These are phyloP conservation scores for Perodicticus potto DNA, from an alignment of 2,797 vertebrate species.

Conservation along the genomic window DNA sequence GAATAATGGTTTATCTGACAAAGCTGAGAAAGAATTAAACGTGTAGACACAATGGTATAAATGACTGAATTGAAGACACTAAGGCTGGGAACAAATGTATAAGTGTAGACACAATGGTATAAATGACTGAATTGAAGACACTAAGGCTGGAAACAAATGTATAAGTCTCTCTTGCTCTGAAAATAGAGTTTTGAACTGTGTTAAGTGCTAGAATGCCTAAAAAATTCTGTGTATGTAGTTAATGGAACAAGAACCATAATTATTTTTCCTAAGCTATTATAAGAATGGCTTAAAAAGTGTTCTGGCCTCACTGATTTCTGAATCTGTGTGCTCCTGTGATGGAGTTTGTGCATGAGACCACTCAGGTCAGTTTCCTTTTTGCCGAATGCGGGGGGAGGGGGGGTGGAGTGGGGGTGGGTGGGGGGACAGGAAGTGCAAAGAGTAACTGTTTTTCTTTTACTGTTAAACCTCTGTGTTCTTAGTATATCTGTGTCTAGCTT, in stretches of 20 bases:
- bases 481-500: not conserved
- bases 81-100: not conserved
- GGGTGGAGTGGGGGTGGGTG: not conserved
- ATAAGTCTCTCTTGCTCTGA: not conserved
- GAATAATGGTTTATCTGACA: not conserved
- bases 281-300: not conserved
- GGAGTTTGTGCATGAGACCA: not conserved
- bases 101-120: not conserved
- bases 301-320: not conserved
- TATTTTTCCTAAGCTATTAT: not conserved
- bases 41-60: not conserved
- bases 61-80: not conserved
- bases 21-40: not conserved
- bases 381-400: not conserved
- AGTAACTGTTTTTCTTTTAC: not conserved
- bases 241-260: not conserved
- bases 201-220: not conserved
- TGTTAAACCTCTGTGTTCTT: conserved; percentile 33
- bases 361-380: not conserved
- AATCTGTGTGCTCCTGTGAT: not conserved
- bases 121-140: conserved; percentile 3
- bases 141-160: not conserved
- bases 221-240: not conserved
- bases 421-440: not conserved
- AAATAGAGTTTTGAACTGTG: conserved; percentile 31